Evolutionary conservation across 2,797 vertebrate genomes (phyloP).

Genomic region (Macropus fuliginosus): DNA sequence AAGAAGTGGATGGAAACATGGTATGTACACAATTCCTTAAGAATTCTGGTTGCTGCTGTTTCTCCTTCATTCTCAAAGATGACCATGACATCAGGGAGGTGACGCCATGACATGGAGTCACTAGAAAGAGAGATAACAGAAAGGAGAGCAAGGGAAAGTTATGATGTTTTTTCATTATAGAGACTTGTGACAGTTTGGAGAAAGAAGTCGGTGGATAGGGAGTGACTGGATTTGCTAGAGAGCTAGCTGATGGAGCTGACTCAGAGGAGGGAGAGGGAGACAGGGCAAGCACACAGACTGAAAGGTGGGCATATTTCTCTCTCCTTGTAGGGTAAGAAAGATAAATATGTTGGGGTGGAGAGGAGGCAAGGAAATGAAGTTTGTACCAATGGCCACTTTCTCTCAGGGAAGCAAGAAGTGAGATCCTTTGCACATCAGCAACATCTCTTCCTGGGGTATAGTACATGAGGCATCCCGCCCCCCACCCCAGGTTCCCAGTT

Average conservation of each 20-base stretch:
- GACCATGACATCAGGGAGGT: no score
- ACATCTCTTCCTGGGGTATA: not conserved
- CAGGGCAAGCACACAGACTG: not conserved
- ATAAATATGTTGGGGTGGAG: not conserved
- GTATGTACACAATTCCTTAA: not conserved
- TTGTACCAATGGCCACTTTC: not conserved
- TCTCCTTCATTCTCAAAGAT: no score
- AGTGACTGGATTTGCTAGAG: not conserved
- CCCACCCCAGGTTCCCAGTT: not conserved
- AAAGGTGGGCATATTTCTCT: no score
- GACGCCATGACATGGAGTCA: not conserved
- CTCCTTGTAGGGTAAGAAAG: not conserved
- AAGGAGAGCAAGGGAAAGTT: not conserved
- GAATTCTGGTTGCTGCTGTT: not conserved
- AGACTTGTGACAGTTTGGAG: not conserved
- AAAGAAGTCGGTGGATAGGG: not conserved
- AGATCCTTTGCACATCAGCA: not conserved
- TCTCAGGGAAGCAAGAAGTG: not conserved
- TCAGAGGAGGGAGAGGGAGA: not conserved
- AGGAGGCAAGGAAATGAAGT: no score
- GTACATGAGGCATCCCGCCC: not conserved
- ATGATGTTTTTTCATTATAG: not conserved
- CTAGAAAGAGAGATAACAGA: not conserved
- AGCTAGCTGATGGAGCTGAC: not conserved
- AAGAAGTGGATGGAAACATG: not conserved